Base-by-base conservation (phyloP, 2,888 invertebrate species). In the Sinohyriopsis cumingii region DNA sequence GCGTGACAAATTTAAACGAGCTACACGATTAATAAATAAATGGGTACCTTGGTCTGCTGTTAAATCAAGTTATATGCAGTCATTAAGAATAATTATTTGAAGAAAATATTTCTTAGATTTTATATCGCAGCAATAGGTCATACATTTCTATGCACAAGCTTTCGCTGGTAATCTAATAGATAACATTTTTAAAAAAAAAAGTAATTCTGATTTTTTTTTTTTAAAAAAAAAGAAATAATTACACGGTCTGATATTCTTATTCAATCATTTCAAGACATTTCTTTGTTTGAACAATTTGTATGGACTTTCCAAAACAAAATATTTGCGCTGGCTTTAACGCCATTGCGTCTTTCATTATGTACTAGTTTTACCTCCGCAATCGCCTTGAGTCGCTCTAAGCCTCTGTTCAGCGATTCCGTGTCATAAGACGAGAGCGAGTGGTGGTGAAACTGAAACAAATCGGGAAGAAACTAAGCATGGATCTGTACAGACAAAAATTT, bases 291-390 rank as follows among this genome's bases (percentile, higher is more conserved):
- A 5, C 33, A 33, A 4, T 33, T 33, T 33, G 5, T 33, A 5
- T 45, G 9, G 1, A 9, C 12, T 45, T 45, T 45, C 12, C 12
- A 45, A 45, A 57, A 12, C 1, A 57, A 57, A 18, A 57, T 57
- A 57, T 24, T 22, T 57, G n/a, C 22, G 7, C n/a, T 57, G 22
- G 57, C 57, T 57, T 57, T 57, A 57, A 20, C 5, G 6, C 57
- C 57, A 59, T 59, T 5, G n/a, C 28, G n/a, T 62, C n/a, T 33
- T 22, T 54, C 12, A 15, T 15, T 24, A 24, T 20, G 20, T 15
- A 28, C 24, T 45, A 19, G n/a, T 28, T 63, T 66, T 71, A 79
- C 79, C 71, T 79, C 65, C 24, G 74, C 72, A 15, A 77, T 59
- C 24, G 68, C 57, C 55, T 53, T 67, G 3, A 79, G 61, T 53